Evolutionary conservation across 1,140 invertebrate genomes (phyloP), one percentile per base, ranked within the genome.

Genomic region (Papilio polyxenes): DNA sequence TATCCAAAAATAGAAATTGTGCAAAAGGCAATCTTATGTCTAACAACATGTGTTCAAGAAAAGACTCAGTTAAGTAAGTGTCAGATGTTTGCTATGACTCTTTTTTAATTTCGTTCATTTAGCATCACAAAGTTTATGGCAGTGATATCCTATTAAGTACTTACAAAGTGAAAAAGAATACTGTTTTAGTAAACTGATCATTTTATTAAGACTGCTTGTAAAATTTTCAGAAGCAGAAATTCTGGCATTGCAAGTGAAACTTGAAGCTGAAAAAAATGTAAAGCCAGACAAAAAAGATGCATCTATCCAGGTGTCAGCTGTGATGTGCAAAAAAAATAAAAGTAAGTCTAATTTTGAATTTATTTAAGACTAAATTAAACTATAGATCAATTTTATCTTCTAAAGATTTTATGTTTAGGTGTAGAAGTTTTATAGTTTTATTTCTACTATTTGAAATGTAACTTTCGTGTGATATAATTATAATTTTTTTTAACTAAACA

Each of bases 1-100:
- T 92, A 89, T 83, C 90, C 93, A 53, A 94, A 94, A 86, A 89
- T 94, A 84, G 93, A 94, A 88, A 93, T 94, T 44, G 85, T 94
- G 9, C 92, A 94, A 83, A 92, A 92, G 86, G 93, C 93, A 31
- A 93, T 92, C 15, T 80, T 90, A 76, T 94, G 90, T 81, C 83
- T 94, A 53, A 91, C 83, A 62, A 92, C 90, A 81, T 90, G 85
- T 87, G 82, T 83, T 48, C 86, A 92, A 81, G 91, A 92, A 81
- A 92, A 90, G 85, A 89, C 91, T 80, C 90, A 91, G 83, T 83
- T 92, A 48, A 92, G 92, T 94, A 91, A 90, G 92, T 91, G 37
- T 51, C 59, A 48, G 44, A 11, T 62, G 31, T 62, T 77, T 48
- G 31, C 40, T 44, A 44, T 7, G 7, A 44, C 40, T 44, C 1